These are phyloP conservation scores for Hecatera dysodea DNA, from an alignment of 2,888 invertebrate species.

Conservation along the genomic window DNA sequence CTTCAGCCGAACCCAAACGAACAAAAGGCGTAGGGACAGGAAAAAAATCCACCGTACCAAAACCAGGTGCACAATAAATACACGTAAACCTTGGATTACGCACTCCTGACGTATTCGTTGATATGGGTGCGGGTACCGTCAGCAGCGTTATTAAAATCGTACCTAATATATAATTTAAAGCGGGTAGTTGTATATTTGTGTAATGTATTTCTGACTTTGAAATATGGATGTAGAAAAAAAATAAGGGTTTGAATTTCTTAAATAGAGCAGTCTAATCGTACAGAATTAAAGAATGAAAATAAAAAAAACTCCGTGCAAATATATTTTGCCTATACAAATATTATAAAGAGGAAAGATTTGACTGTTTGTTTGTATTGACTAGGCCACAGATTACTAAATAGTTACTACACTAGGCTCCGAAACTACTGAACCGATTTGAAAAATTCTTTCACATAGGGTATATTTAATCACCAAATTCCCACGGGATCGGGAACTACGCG, in stretches of 20 bases:
- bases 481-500: too few relatives aligned
- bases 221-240: neutral
- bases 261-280: neutral
- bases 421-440: too few relatives aligned
- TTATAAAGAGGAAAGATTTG: too few relatives aligned
- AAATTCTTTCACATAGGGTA: too few relatives aligned
- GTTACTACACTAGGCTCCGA: too few relatives aligned
- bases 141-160: conserved; percentile 59
- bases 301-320: too few relatives aligned
- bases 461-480: too few relatives aligned
- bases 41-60: conserved; percentile 36
- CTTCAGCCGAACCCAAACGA: neutral
- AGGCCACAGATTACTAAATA: too few relatives aligned
- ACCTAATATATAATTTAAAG: conserved; percentile 58
- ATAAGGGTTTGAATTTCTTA: neutral
- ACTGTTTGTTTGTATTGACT: too few relatives aligned
- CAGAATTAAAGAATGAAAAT: too few relatives aligned
- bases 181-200: conserved; percentile 6
- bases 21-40: conserved; percentile 20
- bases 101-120: conserved; percentile 75
- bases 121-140: conserved; percentile 75
- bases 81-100: conserved; percentile 74
- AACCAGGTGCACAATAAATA: conserved; percentile 67
- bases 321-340: too few relatives aligned
- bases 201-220: neutral